These are phyloP conservation scores for Nephrotoma appendiculata DNA, from an alignment of 2,888 invertebrate species.

Conservation along the genomic window DNA sequence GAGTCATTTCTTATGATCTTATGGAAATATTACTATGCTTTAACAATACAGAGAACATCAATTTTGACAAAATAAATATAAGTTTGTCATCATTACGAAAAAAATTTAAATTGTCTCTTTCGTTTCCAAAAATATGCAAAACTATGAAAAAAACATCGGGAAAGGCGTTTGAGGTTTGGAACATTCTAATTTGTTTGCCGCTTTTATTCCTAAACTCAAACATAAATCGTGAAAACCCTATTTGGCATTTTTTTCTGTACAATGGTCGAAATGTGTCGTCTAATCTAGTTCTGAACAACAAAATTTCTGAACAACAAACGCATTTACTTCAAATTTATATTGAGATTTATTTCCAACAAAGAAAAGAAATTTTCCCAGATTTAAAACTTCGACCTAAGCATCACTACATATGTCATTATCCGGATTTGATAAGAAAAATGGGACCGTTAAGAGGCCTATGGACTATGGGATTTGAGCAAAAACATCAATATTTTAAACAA, in stretches of 20 bases:
- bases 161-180: constrained; percentile 6
- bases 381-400: constrained; percentile 12
- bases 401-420: constrained; percentile 13
- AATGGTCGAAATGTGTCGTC: constrained; percentile 8
- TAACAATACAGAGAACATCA: background rate
- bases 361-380: constrained; percentile 9
- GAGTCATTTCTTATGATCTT: constrained; percentile 14
- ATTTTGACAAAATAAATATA: constrained; percentile 1
- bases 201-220: background rate
- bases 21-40: constrained; percentile 15
- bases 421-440: constrained; percentile 9
- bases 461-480: constrained; percentile 17
- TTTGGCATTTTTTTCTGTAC: constrained; percentile 5
- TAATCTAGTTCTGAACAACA: constrained; percentile 5
- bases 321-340: constrained; percentile 6
- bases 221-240: background rate
- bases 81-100: background rate
- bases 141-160: constrained; percentile 1
- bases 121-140: constrained; percentile 5
- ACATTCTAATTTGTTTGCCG: constrained; percentile 4
- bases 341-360: constrained; percentile 3
- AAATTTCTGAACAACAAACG: constrained; percentile 1
- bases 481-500: constrained; percentile 17
- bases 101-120: background rate
- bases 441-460: constrained; percentile 11